phyloP scores from a whole-genome alignment of 2,113 vertebrate species.

The western clawed frog (Xenopus tropicalis) region UCB_Xtro_10.0 CM004443.2:29152501-29153000 shows the following conservation, averaged over 20 bases:
- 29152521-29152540: no score
- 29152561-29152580: background rate
- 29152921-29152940: no score
- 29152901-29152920: no score
- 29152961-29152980: no score
- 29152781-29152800: background rate
- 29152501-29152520: no score
- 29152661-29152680: background rate
- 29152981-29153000: no score
- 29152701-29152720: no score
- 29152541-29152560: background rate
- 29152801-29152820: background rate
- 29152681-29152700: no score
- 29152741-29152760: background rate
- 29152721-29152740: no score
- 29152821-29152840: background rate
- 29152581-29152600: background rate
- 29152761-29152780: background rate
- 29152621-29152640: background rate
- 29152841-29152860: background rate
- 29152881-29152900: background rate
- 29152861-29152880: background rate
- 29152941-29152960: no score
- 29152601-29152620: background rate
- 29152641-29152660: background rate